phyloP scores from a whole-genome alignment of 2,888 invertebrate genomes.

The Galerucella calmariensis region DNA sequence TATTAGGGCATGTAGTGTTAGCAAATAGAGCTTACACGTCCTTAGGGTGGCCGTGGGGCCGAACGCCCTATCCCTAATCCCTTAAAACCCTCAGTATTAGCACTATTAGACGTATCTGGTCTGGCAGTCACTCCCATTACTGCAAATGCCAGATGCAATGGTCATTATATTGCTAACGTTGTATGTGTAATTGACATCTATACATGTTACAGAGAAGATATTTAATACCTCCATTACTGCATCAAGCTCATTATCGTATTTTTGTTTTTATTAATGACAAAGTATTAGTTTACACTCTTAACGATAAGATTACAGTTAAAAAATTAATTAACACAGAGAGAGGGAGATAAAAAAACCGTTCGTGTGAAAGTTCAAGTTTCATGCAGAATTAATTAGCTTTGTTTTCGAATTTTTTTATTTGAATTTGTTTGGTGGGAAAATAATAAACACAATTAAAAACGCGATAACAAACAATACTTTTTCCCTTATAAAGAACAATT shows the following conservation, averaged over 20 bases:
- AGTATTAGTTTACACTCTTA: not conserved
- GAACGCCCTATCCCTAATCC: conserved; percentile 51
- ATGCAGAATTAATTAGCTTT: not conserved
- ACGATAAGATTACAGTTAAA: not conserved
- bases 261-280: conserved; percentile 13
- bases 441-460: too few relatives aligned
- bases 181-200: conserved; percentile 45
- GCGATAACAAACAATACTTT: too few relatives aligned
- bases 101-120: conserved; percentile 61
- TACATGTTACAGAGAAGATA: conserved; percentile 35
- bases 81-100: conserved; percentile 56
- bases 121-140: conserved; percentile 61
- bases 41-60: conserved; percentile 48
- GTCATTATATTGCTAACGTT: conserved; percentile 44
- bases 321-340: not conserved
- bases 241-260: conserved; percentile 13
- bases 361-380: not conserved
- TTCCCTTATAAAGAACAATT: too few relatives aligned
- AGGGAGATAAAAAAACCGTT: not conserved
- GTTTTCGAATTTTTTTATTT: too few relatives aligned
- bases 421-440: not conserved
- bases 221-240: conserved; percentile 35
- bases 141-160: conserved; percentile 52
- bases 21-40: conserved; percentile 60
- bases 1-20: conserved; percentile 58